Percentiles rank a stretch among this genome's conserved stretches.
phyloP scores from a whole-genome alignment of 2,113 vertebrate species.

The Nothoprocta perdicaria region DNA sequence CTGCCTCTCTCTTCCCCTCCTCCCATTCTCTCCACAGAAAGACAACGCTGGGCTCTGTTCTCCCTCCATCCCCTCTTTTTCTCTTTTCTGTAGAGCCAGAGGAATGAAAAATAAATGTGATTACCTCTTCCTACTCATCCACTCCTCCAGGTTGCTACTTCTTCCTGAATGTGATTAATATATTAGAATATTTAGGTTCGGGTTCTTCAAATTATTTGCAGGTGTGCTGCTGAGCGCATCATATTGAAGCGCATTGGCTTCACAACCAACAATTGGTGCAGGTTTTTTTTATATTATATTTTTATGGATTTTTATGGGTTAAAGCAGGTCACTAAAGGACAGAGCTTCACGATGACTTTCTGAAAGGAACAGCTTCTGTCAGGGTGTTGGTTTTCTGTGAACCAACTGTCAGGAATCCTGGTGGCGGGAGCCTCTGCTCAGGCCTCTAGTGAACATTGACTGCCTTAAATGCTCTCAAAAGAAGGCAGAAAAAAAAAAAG shows the following conservation, averaged over 20 bases:
- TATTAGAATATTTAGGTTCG: neutral
- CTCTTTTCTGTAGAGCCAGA: slow-evolving; percentile 15
- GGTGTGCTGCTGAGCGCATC: rapidly evolving
- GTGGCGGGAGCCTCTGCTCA: neutral
- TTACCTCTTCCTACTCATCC: slow-evolving; percentile 45
- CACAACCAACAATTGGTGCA: neutral
- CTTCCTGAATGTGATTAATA: neutral
- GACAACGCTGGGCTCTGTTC: neutral
- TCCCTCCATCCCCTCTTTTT: slow-evolving; percentile 26
- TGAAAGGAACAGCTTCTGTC: neutral
- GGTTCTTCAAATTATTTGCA: neutral
- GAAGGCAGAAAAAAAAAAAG: too few species aligned
- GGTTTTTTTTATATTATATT: neutral
- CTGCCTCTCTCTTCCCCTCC: neutral
- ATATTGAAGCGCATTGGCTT: neutral
- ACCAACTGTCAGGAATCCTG: neutral
- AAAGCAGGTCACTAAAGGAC: neutral
- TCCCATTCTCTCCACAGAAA: neutral
- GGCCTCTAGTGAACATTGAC: neutral
- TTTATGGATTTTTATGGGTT: neutral
- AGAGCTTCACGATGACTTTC: neutral
- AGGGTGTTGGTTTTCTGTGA: neutral
- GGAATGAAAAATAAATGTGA: neutral
- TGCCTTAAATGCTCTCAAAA: neutral
- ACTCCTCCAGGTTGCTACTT: neutral